These are phyloP conservation scores for Noctuana brunneofusca DNA, from an alignment of 2,888 invertebrate genomes.

Conservation along the genomic window DNA sequence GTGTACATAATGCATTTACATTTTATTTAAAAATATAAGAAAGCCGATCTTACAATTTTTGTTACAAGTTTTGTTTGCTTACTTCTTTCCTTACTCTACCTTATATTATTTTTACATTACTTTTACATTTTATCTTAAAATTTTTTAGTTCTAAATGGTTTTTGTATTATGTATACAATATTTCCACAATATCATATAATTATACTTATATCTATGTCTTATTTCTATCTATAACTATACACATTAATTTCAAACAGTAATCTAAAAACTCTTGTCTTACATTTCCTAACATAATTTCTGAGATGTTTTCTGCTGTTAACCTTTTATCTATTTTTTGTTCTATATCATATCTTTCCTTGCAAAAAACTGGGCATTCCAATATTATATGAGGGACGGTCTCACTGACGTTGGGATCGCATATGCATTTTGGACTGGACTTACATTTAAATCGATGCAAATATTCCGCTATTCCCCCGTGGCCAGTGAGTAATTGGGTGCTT, in stretches of 20 bases:
- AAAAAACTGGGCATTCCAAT: background rate
- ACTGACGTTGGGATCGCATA: background rate
- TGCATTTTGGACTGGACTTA: background rate
- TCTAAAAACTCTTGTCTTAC: background rate
- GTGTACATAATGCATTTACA: too few relatives aligned
- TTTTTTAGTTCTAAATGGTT: too few relatives aligned
- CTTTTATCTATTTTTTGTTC: background rate
- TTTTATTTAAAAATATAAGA: too few relatives aligned
- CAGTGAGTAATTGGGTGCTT: background rate
- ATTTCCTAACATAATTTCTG: background rate
- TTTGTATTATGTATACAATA: too few relatives aligned
- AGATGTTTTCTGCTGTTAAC: background rate
- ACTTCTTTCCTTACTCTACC: too few relatives aligned
- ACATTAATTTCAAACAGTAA: background rate
- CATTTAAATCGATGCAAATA: background rate
- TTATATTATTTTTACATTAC: too few relatives aligned
- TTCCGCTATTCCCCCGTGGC: background rate
- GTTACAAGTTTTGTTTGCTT: too few relatives aligned
- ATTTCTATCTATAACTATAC: background rate
- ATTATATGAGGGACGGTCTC: background rate
- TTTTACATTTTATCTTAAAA: too few relatives aligned
- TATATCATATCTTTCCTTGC: background rate
- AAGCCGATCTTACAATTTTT: too few relatives aligned
- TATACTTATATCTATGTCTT: too few relatives aligned
- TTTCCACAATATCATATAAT: too few relatives aligned